These are phyloP conservation scores for Osmerus eperlanus DNA, from an alignment of 2,113 vertebrate species.

Conservation along the genomic window DNA sequence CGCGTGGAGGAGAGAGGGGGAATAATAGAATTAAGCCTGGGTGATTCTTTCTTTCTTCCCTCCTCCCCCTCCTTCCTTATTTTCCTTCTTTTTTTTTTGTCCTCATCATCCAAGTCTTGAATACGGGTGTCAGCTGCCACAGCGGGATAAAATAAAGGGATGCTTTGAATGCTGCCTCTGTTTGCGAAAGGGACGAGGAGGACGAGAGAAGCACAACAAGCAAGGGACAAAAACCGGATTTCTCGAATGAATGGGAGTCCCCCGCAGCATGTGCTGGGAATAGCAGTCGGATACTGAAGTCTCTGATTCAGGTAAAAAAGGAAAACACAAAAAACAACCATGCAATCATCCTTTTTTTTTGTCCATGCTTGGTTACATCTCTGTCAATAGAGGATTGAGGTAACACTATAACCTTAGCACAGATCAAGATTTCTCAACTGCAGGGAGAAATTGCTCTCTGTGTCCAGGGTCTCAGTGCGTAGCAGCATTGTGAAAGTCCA, in stretches of 20 bases:
- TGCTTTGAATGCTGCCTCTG: slow-evolving; percentile 62
- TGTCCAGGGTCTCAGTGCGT: slow-evolving; percentile 37
- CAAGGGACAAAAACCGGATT: slow-evolving; percentile 56
- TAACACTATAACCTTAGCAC: slow-evolving; percentile 9
- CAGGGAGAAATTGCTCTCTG: slow-evolving; percentile 59
- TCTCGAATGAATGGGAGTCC: slow-evolving; percentile 75
- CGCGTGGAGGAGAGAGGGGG: slow-evolving; percentile 34
- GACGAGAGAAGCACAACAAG: slow-evolving; percentile 56
- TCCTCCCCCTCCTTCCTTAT: slow-evolving; percentile 28
- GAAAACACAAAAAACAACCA: slow-evolving; percentile 3
- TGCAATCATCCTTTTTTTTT: slow-evolving; percentile 20
- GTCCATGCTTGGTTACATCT: slow-evolving; percentile 23
- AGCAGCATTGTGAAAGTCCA: slow-evolving; percentile 43
- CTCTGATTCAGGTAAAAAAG: slow-evolving; percentile 79
- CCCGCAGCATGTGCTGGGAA: slow-evolving; percentile 74
- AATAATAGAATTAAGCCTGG: slow-evolving; percentile 47
- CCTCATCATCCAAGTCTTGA: slow-evolving; percentile 49
- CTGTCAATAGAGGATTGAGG: slow-evolving; percentile 26
- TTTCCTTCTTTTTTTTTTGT: slow-evolving; percentile 26
- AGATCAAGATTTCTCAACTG: slow-evolving; percentile 52
- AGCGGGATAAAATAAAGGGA: slow-evolving; percentile 64
- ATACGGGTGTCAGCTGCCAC: slow-evolving; percentile 53
- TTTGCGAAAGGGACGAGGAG: slow-evolving; percentile 57
- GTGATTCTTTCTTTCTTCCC: slow-evolving; percentile 21
- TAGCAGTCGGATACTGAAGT: slow-evolving; percentile 68